A percentile compares a stretch with the other conserved stretches of the same genome.
phyloP scores from a whole-genome alignment of 2,888 invertebrate species.

The Drosophila lutescens region DNA sequence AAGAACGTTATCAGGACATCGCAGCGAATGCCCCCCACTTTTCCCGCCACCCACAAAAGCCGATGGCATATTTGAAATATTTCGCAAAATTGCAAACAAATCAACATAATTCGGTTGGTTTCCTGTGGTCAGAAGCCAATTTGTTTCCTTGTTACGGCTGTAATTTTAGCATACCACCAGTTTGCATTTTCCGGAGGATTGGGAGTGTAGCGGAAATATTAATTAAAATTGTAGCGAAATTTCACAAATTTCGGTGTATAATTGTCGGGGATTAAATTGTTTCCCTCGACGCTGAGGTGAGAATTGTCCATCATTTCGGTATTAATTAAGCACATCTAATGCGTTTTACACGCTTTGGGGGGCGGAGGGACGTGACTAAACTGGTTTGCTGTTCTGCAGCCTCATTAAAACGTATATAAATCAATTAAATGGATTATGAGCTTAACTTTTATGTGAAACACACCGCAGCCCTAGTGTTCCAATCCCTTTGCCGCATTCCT shows the following conservation, averaged over 20 bases:
- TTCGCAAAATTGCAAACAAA: constrained; percentile 56
- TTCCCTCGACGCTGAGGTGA: constrained; percentile 11
- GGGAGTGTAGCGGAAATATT: constrained; percentile 12
- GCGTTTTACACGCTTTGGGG: constrained; percentile 34
- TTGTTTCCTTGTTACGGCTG: constrained; percentile 25
- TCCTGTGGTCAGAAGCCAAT: constrained; percentile 44
- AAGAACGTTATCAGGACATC: constrained; percentile 18
- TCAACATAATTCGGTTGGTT: constrained; percentile 58
- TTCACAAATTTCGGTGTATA: constrained; percentile 8
- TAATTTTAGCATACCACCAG: constrained; percentile 14
- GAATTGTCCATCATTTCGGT: constrained; percentile 25
- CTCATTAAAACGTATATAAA: constrained; percentile 65
- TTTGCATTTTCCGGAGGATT: constrained; percentile 16
- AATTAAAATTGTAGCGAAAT: constrained; percentile 33
- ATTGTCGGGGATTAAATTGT: constrained; percentile 11
- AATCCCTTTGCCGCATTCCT: not conserved
- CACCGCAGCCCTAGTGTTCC: not conserved
- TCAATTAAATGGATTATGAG: constrained; percentile 63
- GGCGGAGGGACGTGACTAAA: constrained; percentile 24
- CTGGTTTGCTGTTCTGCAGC: constrained; percentile 35
- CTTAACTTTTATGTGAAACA: constrained; percentile 39
- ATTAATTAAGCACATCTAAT: constrained; percentile 66
- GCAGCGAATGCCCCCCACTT: constrained; percentile 1
- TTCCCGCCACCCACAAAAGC: constrained; percentile 13
- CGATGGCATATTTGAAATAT: constrained; percentile 38